Percentiles rank a stretch among this genome's conserved stretches.
Conservation (phyloP, 2,888 invertebrate species). For the Patella depressa region DNA sequence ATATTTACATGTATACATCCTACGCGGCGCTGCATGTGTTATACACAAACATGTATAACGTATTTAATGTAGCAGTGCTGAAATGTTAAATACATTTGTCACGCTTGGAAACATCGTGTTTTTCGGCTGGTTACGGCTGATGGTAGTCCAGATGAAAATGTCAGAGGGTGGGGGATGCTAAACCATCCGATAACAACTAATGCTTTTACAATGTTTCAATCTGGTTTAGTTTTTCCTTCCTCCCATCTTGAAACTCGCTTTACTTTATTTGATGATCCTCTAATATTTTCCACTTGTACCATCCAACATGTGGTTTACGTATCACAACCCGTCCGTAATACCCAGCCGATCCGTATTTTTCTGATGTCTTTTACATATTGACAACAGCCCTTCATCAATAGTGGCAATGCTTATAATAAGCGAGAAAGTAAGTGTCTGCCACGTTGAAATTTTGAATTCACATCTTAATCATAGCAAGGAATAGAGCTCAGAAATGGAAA, state of each 20-base stretch:
- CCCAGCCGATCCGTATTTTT: not conserved
- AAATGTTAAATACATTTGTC: not conserved
- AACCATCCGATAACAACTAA: not conserved
- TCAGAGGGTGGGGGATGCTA: not conserved
- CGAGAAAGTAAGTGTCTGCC: too few relatives aligned
- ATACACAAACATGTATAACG: too few relatives aligned
- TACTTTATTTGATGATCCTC: not conserved
- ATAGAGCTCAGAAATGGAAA: too few relatives aligned
- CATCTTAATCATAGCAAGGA: too few relatives aligned
- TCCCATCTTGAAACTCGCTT: constrained; percentile 1
- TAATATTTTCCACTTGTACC: constrained; percentile 13
- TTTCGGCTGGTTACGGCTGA: constrained; percentile 9
- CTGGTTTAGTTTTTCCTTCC: not conserved
- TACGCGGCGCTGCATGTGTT: too few relatives aligned
- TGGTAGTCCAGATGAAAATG: not conserved
- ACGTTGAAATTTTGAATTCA: too few relatives aligned
- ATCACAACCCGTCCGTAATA: constrained; percentile 9
- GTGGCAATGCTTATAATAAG: too few relatives aligned
- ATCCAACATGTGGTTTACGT: not conserved
- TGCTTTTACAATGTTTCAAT: constrained; percentile 3
- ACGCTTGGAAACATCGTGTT: constrained; percentile 13
- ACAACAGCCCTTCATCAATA: too few relatives aligned
- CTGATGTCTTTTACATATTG: not conserved
- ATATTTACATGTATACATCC: too few relatives aligned
- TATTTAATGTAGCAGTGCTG: too few relatives aligned